phyloP scores from a whole-genome alignment of 2,888 invertebrate species.

The Heteromyza rotundicornis region DNA sequence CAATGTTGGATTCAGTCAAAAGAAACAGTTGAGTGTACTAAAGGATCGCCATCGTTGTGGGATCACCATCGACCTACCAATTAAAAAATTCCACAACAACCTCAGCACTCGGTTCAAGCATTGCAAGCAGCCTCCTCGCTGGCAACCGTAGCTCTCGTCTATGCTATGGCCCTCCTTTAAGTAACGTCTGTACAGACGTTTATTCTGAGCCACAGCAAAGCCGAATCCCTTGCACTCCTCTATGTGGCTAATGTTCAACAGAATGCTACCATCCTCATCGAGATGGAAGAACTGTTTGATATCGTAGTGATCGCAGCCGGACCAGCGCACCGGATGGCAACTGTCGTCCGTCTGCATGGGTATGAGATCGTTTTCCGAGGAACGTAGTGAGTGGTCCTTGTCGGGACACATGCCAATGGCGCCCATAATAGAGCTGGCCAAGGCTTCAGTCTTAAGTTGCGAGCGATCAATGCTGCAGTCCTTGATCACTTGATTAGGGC shows the following conservation, averaged over 20 bases:
- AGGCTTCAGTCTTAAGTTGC: constrained; percentile 54
- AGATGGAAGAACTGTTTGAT: constrained; percentile 61
- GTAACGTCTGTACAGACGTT: constrained; percentile 46
- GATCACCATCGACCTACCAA: constrained; percentile 58
- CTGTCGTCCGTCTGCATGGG: constrained; percentile 25
- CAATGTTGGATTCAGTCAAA: background rate
- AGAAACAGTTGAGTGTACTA: too few relatives aligned
- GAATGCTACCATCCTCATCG: constrained; percentile 60
- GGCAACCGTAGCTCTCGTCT: constrained; percentile 41
- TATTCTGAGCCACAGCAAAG: constrained; percentile 39
- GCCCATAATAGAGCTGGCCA: constrained; percentile 57
- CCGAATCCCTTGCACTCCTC: constrained; percentile 52
- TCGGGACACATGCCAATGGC: constrained; percentile 55
- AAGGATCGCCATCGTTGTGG: too few relatives aligned
- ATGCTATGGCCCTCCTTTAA: constrained; percentile 44
- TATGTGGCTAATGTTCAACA: constrained; percentile 57
- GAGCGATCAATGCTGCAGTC: constrained; percentile 51
- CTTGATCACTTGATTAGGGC: constrained; percentile 43
- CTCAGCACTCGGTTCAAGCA: constrained; percentile 41
- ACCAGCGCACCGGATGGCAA: constrained; percentile 37
- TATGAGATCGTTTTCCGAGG: constrained; percentile 31
- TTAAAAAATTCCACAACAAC: constrained; percentile 44
- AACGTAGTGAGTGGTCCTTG: constrained; percentile 30
- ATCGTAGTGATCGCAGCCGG: constrained; percentile 56
- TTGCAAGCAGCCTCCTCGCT: constrained; percentile 24